Evolutionary conservation across 2,888 invertebrate species (phyloP), one percentile per base, ranked within the genome.

Genomic region (Caenorhabditis sp.): DNA sequence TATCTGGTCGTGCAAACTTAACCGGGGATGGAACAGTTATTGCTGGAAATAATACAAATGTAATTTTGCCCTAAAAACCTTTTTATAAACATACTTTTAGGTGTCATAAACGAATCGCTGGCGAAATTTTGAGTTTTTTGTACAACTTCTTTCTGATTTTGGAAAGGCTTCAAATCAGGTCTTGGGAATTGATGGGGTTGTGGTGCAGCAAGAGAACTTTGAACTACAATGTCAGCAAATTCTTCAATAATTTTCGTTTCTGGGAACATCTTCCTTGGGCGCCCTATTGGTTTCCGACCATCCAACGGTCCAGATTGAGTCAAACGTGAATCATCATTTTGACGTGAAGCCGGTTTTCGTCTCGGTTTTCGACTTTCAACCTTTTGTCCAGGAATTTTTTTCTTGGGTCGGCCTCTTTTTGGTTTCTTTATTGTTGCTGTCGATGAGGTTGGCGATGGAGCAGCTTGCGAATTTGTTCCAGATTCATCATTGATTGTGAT

Each of bases 91-190:
- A 8, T 36, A 36, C 36, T 8, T 50, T 50, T 50, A 5, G 50
- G 50, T n/a, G 17, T 50, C 5, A 50, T 21, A 50, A 50, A 21
- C 3, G 53, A 14, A 5, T 50, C 50, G 5, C 21, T 25, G 7
- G 1, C 21, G 21, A 14, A 21, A 25, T 25, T 21, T 21, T 8
- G 21, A 8, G 21, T 3, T 53, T 53, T 53, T 25, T 14, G 21
- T 10, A 10, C 1, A 8, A 10, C 25, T 21, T 53, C 53, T 12
- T 8, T n/a, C 10, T 25, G n/a, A n/a, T n/a, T n/a, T n/a, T n/a
- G 23, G n/a, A 58, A 58, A 3, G 58, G 36, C 8, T 58, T 17
- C 26, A 58, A 58, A 58, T 58, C 58, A 12, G 58, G 58, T 36
- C 58, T 8, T 8, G 58, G 58, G 21, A 58, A 58, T 20, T 36